Base-by-base conservation (phyloP, 2,113 vertebrate genomes). In the Neomonachus schauinslandi region DNA sequence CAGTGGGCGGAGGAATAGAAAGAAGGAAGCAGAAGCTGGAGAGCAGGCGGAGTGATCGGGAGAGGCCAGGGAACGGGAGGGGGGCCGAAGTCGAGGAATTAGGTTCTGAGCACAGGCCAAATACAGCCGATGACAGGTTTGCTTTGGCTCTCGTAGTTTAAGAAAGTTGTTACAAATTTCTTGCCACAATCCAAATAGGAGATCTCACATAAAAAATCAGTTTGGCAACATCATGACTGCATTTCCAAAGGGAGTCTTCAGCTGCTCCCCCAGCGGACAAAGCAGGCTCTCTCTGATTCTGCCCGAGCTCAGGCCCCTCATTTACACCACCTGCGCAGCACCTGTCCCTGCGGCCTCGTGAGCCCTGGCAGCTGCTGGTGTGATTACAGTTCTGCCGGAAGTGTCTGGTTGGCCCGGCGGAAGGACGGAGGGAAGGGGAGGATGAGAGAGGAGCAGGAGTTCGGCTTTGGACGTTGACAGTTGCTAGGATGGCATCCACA, bases 401-500 rank as follows among this genome's bases (percentile, higher is more conserved):
- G 71, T 1, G n/a, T 2, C 21, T 22, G n/a, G 51, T 36, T 28
- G 21, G 42, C 59, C 8, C 3, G 7, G 39, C 0, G 33, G 33
- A 21, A 69, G 67, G 67, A 2, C 16, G 14, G 67, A 0, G 8
- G 42, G 5, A 36, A 8, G 8, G 16, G 22, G 9, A 31, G 8
- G 1, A 0, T 2, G 21, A 53, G 51, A 26, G n/a, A 16, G 21
- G 14, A 18, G 8, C 16, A 0, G 2, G 33, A 53, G 39, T 24
- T 9, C 22, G 90, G 42, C 57, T 6, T 21, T 2, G 33, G 57
- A 49, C 10, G 0, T 42, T 5, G 18, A 69, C 31, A 42, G 24
- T 9, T 5, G 39, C 42, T 10, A 4, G 59, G 63, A 22, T 1
- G 0, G 21, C 31, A 8, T 1, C n/a, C 5, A 2, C 0, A 1